Base-by-base conservation (phyloP, 2,888 invertebrate genomes). In the Antheraea assamensis region DNA sequence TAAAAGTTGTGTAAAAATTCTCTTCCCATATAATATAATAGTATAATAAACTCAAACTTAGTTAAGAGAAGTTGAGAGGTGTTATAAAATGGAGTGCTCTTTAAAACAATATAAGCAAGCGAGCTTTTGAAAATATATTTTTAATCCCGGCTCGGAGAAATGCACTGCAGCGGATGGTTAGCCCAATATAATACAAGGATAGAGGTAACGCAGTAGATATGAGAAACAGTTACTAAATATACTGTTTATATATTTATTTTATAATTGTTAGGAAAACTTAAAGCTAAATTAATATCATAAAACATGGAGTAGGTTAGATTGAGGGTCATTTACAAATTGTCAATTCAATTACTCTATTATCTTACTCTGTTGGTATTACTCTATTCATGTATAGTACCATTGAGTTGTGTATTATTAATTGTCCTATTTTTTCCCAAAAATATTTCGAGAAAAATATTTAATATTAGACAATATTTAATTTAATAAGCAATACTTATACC, bases 1-100 rank as follows among this genome's bases (percentile, higher is more conserved):
- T 66, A 66, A 66, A 66, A 66, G 1, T 66, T 68, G 21, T 68
- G 35, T 15, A 7, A 66, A 66, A 31, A 58, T 10, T 10, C 10
- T 24, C n/a, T 24, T 58, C 24, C 10, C 24, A 66, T 31, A 66
- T 31, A 66, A 66, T 66, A 31, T 31, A 66, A 66, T 31, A 66
- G 31, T 66, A 31, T 31, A 66, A 66, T 30, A 66, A 19, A 66
- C 31, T 30, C 30, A 30, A 66, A 15, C n/a, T 68, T n/a, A n/a
- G n/a, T 68, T 68, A 13, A 30, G 61, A 30, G 27, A 19, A 42
- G 42, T 17, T 27, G n/a, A 71, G 35, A 24, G 58, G 13, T 58
- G 30, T 55, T 71, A 30, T 71, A 31, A 52, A 71, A 55, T 55
- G 21, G 24, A 68, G 68, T 68, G 68, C 35, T 35, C 10, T 68